These are phyloP conservation scores for Sabellastarte sp. DNA, from an alignment of 2,888 invertebrate genomes.

Conservation along the genomic window DNA sequence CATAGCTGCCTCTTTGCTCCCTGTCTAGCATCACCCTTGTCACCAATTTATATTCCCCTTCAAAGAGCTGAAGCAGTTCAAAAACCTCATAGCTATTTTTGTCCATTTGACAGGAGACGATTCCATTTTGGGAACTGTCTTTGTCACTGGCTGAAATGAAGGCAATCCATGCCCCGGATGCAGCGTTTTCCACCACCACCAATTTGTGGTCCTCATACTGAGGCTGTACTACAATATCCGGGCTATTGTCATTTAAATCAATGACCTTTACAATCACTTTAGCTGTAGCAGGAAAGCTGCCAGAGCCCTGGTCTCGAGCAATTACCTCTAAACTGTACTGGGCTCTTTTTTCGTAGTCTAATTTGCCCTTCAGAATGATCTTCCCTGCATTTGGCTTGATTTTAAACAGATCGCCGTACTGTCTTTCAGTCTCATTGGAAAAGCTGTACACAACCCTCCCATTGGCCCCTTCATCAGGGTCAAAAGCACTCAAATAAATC, in stretches of 20 bases:
- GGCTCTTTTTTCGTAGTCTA: background rate
- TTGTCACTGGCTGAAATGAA: background rate
- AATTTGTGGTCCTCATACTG: background rate
- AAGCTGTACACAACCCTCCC: conserved; percentile 4
- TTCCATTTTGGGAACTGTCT: conserved; percentile 1
- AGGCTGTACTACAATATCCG: background rate
- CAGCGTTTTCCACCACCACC: background rate
- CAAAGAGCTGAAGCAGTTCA: background rate
- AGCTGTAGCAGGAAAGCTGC: background rate
- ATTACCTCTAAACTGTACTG: conserved; percentile 1
- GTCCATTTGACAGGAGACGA: background rate
- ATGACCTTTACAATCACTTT: conserved; percentile 5
- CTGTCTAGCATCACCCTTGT: conserved; percentile 1
- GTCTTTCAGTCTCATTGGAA: background rate
- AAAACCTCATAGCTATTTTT: background rate
- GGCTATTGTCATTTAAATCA: conserved; percentile 5
- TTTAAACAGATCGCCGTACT: conserved; percentile 1
- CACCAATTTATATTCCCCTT: conserved; percentile 3
- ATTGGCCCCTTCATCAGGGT: conserved; percentile 3
- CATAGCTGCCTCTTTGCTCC: background rate
- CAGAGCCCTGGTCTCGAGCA: background rate
- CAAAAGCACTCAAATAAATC: background rate
- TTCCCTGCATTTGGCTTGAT: conserved; percentile 2
- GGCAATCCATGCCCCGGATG: conserved; percentile 1
- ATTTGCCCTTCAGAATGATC: background rate